Evolutionary conservation across 2,888 invertebrate genomes (phyloP).

Genomic region (Allolobophora icterica): DNA sequence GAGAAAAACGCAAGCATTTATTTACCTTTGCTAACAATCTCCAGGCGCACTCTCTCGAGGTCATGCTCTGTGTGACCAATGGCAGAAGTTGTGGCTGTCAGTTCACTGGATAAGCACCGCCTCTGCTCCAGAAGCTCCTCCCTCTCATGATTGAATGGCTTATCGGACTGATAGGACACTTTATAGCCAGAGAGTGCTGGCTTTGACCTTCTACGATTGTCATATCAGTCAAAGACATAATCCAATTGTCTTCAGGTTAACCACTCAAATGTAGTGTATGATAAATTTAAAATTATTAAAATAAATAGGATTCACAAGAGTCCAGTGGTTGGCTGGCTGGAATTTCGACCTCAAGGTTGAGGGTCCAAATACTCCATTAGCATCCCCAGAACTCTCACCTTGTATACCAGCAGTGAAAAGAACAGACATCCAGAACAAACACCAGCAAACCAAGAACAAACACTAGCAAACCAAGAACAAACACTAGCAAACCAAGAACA

Average conservation of each 20-base stretch:
- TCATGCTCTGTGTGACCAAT: neutral
- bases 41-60: neutral
- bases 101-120: neutral
- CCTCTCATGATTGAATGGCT: slow-evolving; percentile 1
- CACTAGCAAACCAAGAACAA: too few species aligned
- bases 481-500: too few species aligned
- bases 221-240: neutral
- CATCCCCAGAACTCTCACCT: too few species aligned
- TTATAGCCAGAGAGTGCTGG: neutral
- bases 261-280: neutral
- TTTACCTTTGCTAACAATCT: neutral
- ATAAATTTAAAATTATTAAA: neutral
- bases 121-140: slow-evolving; percentile 21
- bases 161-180: neutral
- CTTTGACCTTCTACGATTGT: slow-evolving; percentile 24
- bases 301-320: too few species aligned
- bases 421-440: too few species aligned
- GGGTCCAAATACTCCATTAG: too few species aligned
- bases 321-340: too few species aligned
- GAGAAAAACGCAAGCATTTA: neutral
- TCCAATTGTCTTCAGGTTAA: neutral
- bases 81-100: neutral
- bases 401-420: too few species aligned
- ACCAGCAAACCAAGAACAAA: too few species aligned
- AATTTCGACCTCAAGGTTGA: too few species aligned